Evolutionary conservation across 2,113 vertebrate species (phyloP), one percentile per base, ranked within the genome.

Genomic region (Platichthys flesus): DNA sequence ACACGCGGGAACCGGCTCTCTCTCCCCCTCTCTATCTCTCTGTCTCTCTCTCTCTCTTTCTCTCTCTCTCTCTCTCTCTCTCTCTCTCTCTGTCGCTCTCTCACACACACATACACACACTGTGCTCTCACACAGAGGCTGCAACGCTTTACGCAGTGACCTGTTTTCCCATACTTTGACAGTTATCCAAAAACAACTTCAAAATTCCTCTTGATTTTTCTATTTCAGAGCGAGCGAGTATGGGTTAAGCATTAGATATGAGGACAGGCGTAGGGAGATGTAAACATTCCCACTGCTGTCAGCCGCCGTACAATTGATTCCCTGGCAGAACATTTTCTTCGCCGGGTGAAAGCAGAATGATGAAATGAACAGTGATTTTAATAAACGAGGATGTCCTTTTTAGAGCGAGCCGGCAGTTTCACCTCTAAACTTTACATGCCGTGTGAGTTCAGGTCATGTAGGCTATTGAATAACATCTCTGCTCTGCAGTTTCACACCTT

Each of bases 141-240:
- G 82, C 84, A 71, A 71, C 54, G 21, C 78, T 85, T 85, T 73
- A 87, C 7, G 82, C 88, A 74, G 76, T 93, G 93, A 94, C 93
- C 92, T 86, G 87, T 84, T 94, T 93, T 92, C 87, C 81, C 76
- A 40, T 77, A 76, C 82, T 90, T 90, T 91, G 90, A 91, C 89
- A 92, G 86, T 83, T 76, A 90, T 91, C 85, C 90, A 92, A 90
- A 93, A 91, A 92, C 90, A 92, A 90, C 88, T 92, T 79, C 76
- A 88, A 87, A 90, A 92, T 93, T 93, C 90, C 84, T 81, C 88
- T 90, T 87, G 91, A 93, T 90, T 89, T 88, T 74, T 82, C 68
- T 66, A 9, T 87, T 87, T 82, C 81, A 76, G 79, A 85, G 88
- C 82, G 62, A 68, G 84, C 58, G 85, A 55, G 88, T 91, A 66